A percentile compares a stretch with the other conserved stretches of the same genome.
phyloP scores from a whole-genome alignment of 2,113 vertebrate species.

The Rana temporaria region DNA sequence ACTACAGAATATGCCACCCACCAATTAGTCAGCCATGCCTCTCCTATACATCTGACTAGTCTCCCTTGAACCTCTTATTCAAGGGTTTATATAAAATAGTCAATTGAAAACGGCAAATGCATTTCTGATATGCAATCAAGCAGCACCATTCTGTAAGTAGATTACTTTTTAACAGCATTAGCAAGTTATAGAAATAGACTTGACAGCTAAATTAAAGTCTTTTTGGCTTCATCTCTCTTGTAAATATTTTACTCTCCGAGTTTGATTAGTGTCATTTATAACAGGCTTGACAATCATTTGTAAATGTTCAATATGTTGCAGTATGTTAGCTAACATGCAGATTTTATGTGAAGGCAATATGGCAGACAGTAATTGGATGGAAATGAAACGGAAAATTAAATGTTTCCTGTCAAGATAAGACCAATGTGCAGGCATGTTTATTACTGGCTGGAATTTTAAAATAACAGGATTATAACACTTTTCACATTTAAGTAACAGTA shows the following conservation, averaged over 20 bases:
- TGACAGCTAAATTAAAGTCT: neutral
- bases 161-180: constrained; percentile 11
- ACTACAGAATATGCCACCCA: constrained; percentile 31
- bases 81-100: constrained; percentile 39
- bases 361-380: neutral
- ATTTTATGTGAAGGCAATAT: constrained; percentile 6
- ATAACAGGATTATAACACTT: neutral
- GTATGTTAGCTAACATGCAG: neutral
- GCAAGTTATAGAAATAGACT: neutral
- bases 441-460: neutral
- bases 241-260: constrained; percentile 19
- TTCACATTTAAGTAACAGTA: neutral
- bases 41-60: constrained; percentile 52
- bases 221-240: neutral
- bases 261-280: neutral
- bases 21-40: constrained; percentile 54
- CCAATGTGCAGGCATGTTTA: neutral
- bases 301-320: neutral
- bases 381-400: neutral
- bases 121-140: constrained; percentile 25
- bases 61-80: constrained; percentile 31
- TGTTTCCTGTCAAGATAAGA: constrained; percentile 14
- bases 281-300: neutral
- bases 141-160: constrained; percentile 47
- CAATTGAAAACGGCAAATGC: constrained; percentile 21